Evolutionary conservation across 2,113 vertebrate genomes (phyloP).

Genomic region (Dolichallabes microphthalmus): DNA sequence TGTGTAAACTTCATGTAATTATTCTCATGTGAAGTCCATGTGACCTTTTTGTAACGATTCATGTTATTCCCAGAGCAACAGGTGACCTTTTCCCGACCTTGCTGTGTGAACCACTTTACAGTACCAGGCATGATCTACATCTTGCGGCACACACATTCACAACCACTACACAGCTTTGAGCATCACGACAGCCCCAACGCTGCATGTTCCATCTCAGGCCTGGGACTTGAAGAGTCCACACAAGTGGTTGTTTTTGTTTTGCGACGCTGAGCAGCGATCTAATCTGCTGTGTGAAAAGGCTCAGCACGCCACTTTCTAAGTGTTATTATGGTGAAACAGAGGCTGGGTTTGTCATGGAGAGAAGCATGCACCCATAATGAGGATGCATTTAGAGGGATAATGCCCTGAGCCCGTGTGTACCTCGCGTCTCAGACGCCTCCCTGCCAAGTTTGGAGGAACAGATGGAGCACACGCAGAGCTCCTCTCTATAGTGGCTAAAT

Average conservation of each 20-base stretch:
- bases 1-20: not conserved
- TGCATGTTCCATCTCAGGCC: not conserved
- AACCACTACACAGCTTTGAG: not conserved
- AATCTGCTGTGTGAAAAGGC: constrained; percentile 46
- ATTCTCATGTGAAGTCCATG: not conserved
- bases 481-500: constrained; percentile 32
- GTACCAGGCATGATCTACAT: not conserved
- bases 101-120: constrained; percentile 10
- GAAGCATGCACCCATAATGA: constrained; percentile 52
- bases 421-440: constrained; percentile 52
- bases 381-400: constrained; percentile 47
- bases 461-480: constrained; percentile 47
- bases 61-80: not conserved
- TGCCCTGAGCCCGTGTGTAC: constrained; percentile 27
- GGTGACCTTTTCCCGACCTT: constrained; percentile 26
- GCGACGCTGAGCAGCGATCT: constrained; percentile 41
- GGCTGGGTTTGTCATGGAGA: constrained; percentile 47
- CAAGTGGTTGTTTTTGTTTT: constrained; percentile 42
- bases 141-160: not conserved
- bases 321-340: constrained; percentile 49
- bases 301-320: constrained; percentile 38
- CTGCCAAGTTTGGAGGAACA: constrained; percentile 42
- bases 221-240: constrained; percentile 31
- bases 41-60: not conserved
- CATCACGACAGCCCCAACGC: not conserved